These are phyloP conservation scores for Clupea harengus DNA, from an alignment of 2,113 vertebrate genomes.

Conservation along the genomic window DNA sequence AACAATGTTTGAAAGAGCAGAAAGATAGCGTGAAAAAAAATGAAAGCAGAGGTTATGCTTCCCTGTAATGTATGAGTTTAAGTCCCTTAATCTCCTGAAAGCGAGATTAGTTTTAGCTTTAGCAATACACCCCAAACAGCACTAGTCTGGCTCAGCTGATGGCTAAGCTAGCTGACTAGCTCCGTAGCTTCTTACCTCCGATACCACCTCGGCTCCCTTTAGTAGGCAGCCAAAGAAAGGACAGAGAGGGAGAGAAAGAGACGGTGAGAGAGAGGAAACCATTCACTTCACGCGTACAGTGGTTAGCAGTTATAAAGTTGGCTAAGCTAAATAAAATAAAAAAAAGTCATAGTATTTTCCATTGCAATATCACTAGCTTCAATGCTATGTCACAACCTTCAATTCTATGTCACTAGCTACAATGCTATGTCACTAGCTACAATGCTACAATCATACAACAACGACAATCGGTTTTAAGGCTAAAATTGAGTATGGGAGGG, in stretches of 20 bases:
- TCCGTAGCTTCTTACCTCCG: slow-evolving; percentile 66
- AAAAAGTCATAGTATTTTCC: no score
- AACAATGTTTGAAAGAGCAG: neutral
- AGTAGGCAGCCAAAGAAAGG: neutral
- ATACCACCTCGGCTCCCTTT: slow-evolving; percentile 68
- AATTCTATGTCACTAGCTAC: no score
- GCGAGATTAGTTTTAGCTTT: neutral
- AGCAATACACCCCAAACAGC: neutral
- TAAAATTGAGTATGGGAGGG: no score
- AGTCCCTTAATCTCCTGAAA: neutral
- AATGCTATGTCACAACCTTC: no score
- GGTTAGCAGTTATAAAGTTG: no score
- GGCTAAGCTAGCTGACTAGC: slow-evolving; percentile 18
- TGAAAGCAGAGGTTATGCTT: neutral
- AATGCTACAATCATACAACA: no score
- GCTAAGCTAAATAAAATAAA: no score
- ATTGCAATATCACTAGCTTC: no score
- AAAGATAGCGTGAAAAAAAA: slow-evolving; percentile 18
- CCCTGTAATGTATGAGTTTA: neutral
- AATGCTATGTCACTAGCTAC: no score
- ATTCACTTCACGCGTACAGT: no score
- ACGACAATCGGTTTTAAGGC: no score
- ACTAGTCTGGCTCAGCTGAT: neutral
- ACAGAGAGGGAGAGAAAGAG: slow-evolving; percentile 9
- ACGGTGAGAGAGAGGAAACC: neutral